phyloP scores from a whole-genome alignment of 2,888 invertebrate genomes.

The Panzeria rudis region DNA sequence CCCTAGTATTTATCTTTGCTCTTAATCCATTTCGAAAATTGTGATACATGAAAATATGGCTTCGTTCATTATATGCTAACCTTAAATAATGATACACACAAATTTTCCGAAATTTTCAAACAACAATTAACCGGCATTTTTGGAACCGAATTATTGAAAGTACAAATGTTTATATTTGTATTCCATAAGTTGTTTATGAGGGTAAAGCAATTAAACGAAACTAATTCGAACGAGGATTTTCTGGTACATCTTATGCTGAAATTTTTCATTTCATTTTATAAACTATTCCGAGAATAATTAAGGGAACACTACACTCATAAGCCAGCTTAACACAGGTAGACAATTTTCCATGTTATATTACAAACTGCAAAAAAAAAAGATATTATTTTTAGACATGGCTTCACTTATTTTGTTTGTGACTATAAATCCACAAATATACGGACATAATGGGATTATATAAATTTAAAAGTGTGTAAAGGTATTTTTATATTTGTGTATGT shows the following conservation, averaged over 20 bases:
- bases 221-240: not conserved
- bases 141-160: no score
- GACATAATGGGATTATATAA: not conserved
- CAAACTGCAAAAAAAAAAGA: not conserved
- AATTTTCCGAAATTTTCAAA: no score
- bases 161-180: no score
- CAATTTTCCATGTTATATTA: not conserved
- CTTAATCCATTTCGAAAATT: no score
- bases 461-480: conserved; percentile 1
- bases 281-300: not conserved
- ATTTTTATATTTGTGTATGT: not conserved
- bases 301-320: not conserved
- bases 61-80: no score
- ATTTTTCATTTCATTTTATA: not conserved
- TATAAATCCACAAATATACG: conserved; percentile 43
- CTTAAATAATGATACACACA: no score
- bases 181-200: no score
- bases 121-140: no score
- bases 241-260: not conserved
- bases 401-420: conserved; percentile 12
- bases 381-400: not conserved
- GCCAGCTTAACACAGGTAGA: not conserved
- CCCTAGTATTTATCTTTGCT: no score
- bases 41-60: no score
- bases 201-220: no score